Percentiles rank a stretch among this genome's conserved stretches.
These are phyloP conservation scores for Caenorhabditis panamensis DNA, from an alignment of 2,888 invertebrate species.

Conservation along the genomic window DNA sequence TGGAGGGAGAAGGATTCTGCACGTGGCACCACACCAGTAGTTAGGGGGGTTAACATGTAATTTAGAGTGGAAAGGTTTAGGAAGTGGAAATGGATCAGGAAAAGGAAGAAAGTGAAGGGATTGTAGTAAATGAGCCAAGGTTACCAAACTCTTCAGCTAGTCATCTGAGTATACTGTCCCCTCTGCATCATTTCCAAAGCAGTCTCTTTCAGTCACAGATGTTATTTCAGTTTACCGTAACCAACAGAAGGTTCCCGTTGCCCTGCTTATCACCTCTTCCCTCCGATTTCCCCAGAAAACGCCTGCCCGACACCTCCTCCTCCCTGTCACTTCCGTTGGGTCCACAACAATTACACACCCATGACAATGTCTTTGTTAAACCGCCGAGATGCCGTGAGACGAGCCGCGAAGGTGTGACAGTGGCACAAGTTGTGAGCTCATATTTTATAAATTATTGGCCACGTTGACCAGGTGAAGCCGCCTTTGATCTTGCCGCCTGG, in stretches of 20 bases:
- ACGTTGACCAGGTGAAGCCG: constrained; percentile 44
- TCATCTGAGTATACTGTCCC: too few relatives aligned
- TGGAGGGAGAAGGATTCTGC: constrained; percentile 1
- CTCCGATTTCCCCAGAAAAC: too few relatives aligned
- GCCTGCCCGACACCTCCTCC: too few relatives aligned
- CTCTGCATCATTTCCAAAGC: too few relatives aligned
- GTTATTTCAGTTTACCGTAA: too few relatives aligned
- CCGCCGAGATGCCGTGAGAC: not conserved
- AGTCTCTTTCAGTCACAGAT: too few relatives aligned
- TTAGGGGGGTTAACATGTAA: not conserved
- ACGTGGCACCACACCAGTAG: constrained; percentile 18
- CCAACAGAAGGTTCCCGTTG: too few relatives aligned
- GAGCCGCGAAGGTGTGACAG: constrained; percentile 12
- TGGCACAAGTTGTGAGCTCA: constrained; percentile 45
- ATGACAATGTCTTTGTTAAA: not conserved
- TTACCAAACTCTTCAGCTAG: too few relatives aligned
- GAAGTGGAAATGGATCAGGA: not conserved
- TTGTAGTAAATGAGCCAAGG: not conserved
- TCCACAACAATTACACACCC: not conserved
- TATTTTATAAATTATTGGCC: constrained; percentile 53
- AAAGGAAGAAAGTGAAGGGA: not conserved
- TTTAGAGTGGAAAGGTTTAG: not conserved
- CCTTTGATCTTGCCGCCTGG: constrained; percentile 35
- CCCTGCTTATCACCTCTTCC: too few relatives aligned
- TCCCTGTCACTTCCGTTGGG: not conserved